phyloP scores from a whole-genome alignment of 2,113 vertebrate species.

The Thoracochromis brauschi region DNA sequence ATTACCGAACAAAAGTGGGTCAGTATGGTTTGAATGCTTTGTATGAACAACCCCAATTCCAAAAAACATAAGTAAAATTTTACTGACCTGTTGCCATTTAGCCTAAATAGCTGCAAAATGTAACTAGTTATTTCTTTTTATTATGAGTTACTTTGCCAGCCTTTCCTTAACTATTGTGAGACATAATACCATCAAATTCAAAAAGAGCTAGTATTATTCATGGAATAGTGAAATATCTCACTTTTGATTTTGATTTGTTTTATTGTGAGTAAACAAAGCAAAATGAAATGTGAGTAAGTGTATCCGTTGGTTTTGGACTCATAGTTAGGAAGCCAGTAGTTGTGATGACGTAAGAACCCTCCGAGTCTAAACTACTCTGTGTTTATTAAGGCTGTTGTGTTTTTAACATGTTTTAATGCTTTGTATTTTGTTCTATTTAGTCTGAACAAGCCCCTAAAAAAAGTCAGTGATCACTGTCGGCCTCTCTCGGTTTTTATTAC shows the following conservation, averaged over 20 bases:
- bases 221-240: background rate
- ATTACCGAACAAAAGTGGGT: background rate
- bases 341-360: background rate
- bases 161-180: background rate
- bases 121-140: background rate
- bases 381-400: background rate
- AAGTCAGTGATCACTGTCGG: fast-evolving
- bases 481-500: background rate
- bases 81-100: background rate
- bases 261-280: background rate
- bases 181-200: fast-evolving
- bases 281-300: background rate
- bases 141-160: background rate
- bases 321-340: background rate
- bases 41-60: background rate
- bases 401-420: background rate
- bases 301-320: fast-evolving
- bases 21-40: background rate
- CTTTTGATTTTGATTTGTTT: background rate
- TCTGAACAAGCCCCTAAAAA: background rate
- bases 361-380: background rate
- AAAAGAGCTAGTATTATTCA: background rate
- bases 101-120: background rate
- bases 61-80: background rate
- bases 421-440: background rate